A percentile compares a stretch with the other conserved stretches of the same genome.
phyloP scores from a whole-genome alignment of 2,888 invertebrate genomes.

The Platynereis dumerilii region DNA sequence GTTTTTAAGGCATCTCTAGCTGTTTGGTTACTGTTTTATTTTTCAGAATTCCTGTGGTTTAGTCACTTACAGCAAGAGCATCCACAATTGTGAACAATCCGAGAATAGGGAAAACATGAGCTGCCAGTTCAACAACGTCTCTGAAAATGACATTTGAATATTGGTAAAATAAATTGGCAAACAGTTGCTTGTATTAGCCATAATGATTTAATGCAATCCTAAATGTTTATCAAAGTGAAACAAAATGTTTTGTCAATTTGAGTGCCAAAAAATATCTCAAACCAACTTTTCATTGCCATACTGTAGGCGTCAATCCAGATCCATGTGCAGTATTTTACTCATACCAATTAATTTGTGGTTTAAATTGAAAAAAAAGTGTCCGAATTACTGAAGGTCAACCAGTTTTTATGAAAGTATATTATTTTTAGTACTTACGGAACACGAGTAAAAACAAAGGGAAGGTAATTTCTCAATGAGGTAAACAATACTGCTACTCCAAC shows the following conservation, averaged over 20 bases:
- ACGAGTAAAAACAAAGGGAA: slow-evolving; percentile 13
- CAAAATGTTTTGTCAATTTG: too few species aligned
- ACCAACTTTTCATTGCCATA: too few species aligned
- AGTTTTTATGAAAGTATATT: background rate
- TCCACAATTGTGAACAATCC: slow-evolving; percentile 15
- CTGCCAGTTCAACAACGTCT: slow-evolving; percentile 20
- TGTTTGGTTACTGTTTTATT: too few species aligned
- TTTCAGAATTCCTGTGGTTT: too few species aligned
- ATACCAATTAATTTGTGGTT: too few species aligned
- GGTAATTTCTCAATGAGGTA: slow-evolving; percentile 3
- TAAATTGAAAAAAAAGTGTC: too few species aligned
- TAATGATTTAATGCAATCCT: background rate
- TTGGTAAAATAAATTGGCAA: background rate
- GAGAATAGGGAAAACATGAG: slow-evolving; percentile 15
- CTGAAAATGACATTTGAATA: slow-evolving; percentile 4
- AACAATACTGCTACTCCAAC: slow-evolving; percentile 5
- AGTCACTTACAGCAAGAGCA: slow-evolving; percentile 15
- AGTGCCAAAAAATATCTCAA: too few species aligned
- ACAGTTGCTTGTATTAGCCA: background rate
- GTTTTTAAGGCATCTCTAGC: too few species aligned
- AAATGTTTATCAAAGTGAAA: background rate
- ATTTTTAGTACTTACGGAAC: slow-evolving; percentile 6
- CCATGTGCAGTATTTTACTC: too few species aligned
- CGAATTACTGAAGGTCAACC: too few species aligned
- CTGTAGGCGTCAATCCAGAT: too few species aligned